These are phyloP conservation scores for Recurvirostra avosetta DNA, from an alignment of 2,113 vertebrate species.

Conservation along the genomic window DNA sequence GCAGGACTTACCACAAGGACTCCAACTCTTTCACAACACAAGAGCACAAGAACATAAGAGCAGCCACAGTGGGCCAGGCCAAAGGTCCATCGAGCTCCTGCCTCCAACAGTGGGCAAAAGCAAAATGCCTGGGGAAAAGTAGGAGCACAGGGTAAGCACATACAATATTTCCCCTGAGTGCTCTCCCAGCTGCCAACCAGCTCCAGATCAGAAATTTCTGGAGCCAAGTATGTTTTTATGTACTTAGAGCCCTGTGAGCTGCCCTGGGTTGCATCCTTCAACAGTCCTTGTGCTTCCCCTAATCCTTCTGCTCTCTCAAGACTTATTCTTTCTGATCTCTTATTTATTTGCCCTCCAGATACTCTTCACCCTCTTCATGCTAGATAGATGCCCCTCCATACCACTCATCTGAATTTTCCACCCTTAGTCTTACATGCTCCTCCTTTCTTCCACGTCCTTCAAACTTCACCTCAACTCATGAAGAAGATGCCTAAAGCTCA, in stretches of 20 bases:
- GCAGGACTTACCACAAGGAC: constrained; percentile 25
- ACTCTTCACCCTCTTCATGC: background rate
- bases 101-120: constrained; percentile 58
- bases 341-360: background rate
- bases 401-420: background rate
- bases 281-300: background rate
- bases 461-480: background rate
- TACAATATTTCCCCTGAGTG: constrained; percentile 48
- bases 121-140: constrained; percentile 53
- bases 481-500: background rate
- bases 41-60: background rate
- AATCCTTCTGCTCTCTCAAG: background rate
- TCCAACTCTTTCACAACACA: constrained; percentile 17
- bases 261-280: background rate
- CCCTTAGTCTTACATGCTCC: background rate
- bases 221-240: constrained; percentile 15
- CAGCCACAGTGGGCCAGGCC: constrained; percentile 40
- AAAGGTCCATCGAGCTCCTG: constrained; percentile 50
- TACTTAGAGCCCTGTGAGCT: background rate
- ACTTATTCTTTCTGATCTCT: background rate
- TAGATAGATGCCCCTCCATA: background rate
- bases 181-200: constrained; percentile 1
- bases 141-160: constrained; percentile 56
- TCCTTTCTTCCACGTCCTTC: background rate
- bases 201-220: constrained; percentile 25